Conservation (phyloP, 2,113 vertebrate species). For the Herpetotheres cachinnans region DNA sequence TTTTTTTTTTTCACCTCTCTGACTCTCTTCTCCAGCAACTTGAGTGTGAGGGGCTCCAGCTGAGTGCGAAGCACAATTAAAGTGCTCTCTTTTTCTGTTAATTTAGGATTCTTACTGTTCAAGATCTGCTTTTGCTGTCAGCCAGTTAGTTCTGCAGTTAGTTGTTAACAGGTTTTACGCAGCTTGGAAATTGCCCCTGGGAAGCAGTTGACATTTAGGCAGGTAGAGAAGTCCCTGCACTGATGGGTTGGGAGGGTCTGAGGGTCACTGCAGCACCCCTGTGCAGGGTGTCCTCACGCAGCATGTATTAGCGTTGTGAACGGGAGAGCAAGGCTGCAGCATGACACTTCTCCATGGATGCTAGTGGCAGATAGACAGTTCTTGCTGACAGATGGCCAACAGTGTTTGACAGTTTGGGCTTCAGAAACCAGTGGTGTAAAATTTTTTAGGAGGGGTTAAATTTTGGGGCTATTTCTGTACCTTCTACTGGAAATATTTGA, state of each 20-base stretch:
- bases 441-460: not conserved
- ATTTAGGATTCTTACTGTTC: not conserved
- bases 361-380: not conserved
- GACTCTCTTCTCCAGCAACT: not conserved
- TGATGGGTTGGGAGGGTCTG: not conserved
- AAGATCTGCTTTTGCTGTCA: not conserved
- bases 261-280: not conserved
- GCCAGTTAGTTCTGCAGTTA: not conserved
- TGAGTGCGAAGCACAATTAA: not conserved
- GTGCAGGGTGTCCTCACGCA: not conserved
- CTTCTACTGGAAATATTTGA: not conserved
- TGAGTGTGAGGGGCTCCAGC: not conserved
- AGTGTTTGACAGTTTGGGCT: not conserved
- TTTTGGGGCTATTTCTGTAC: not conserved
- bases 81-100: not conserved
- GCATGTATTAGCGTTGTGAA: not conserved
- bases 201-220: not conserved
- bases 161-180: not conserved
- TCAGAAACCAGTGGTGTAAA: not conserved
- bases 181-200: not conserved
- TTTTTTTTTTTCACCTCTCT: not conserved
- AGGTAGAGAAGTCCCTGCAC: not conserved
- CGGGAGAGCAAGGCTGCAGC: not conserved
- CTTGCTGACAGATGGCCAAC: not conserved
- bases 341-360: fast-evolving